Evolutionary conservation across 1,140 invertebrate species (phyloP).

Genomic region (Asobara japonica): DNA sequence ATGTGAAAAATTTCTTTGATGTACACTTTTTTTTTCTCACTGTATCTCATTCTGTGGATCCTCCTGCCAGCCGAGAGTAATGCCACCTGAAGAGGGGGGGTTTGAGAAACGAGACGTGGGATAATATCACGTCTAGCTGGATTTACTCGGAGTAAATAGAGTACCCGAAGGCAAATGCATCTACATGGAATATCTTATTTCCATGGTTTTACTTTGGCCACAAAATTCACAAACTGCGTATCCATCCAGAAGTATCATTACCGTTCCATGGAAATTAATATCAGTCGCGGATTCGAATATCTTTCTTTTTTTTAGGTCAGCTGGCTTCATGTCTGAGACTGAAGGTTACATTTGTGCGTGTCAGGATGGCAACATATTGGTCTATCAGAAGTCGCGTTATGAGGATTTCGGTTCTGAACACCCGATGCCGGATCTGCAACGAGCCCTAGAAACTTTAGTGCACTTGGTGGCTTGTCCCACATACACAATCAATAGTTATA

Average conservation of each 20-base stretch:
- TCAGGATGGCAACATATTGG: too few relatives aligned
- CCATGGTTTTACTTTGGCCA: not conserved
- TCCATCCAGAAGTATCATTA: not conserved
- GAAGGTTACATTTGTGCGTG: too few relatives aligned
- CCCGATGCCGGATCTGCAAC: too few relatives aligned
- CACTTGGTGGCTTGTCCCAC: too few relatives aligned
- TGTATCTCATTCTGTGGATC: conserved; percentile 6
- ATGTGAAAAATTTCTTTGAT: not conserved
- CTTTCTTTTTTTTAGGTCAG: not conserved
- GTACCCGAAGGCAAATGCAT: conserved; percentile 46
- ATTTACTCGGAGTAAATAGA: conserved; percentile 49
- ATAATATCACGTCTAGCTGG: conserved; percentile 50
- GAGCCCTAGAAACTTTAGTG: too few relatives aligned
- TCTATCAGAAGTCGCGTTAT: too few relatives aligned
- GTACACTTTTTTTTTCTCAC: not conserved
- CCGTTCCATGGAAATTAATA: not conserved
- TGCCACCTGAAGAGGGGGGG: conserved; percentile 4
- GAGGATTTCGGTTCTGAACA: too few relatives aligned
- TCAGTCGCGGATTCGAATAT: not conserved
- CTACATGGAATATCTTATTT: conserved; percentile 39
- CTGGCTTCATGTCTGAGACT: too few relatives aligned
- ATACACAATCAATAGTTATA: too few relatives aligned
- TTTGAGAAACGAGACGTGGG: conserved; percentile 6
- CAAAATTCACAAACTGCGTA: not conserved
- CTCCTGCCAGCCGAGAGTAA: conserved; percentile 13